phyloP scores from a whole-genome alignment of 2,888 invertebrate genomes.

The Octonoba sinensis region DNA sequence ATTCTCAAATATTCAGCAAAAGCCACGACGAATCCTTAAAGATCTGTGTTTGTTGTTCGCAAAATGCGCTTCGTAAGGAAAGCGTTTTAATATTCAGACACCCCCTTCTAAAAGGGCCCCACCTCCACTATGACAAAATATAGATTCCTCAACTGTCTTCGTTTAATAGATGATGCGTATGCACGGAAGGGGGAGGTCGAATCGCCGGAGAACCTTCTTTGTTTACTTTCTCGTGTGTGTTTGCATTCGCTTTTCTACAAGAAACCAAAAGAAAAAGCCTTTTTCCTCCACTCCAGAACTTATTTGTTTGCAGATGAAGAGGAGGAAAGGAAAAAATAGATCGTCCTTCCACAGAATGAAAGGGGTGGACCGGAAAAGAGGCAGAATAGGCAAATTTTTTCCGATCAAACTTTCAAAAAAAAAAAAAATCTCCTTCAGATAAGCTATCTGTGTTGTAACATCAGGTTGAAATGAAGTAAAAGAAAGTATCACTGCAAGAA shows the following conservation, averaged over 20 bases:
- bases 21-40: too few species aligned
- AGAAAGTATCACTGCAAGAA: too few species aligned
- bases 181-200: constrained; percentile 35
- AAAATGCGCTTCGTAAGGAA: not conserved
- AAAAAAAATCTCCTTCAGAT: too few species aligned
- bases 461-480: too few species aligned
- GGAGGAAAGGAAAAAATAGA: too few species aligned
- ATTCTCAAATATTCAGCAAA: too few species aligned
- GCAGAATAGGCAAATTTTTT: too few species aligned
- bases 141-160: constrained; percentile 36
- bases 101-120: constrained; percentile 21
- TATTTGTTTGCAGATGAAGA: not conserved
- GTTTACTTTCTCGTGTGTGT: constrained; percentile 50
- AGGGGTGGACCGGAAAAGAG: too few species aligned
- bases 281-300: not conserved
- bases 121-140: constrained; percentile 51
- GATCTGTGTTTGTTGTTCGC: too few species aligned
- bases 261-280: not conserved
- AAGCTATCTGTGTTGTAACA: too few species aligned
- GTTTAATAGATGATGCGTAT: constrained; percentile 47
- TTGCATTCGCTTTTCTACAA: constrained; percentile 30
- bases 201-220: constrained; percentile 1
- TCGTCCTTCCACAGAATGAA: too few species aligned
- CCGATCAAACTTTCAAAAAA: too few species aligned
- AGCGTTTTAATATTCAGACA: constrained; percentile 46